A percentile compares a stretch with the other conserved stretches of the same genome.
Conservation (phyloP, 2,113 vertebrate species). For the Dolichotis patagonum region DNA sequence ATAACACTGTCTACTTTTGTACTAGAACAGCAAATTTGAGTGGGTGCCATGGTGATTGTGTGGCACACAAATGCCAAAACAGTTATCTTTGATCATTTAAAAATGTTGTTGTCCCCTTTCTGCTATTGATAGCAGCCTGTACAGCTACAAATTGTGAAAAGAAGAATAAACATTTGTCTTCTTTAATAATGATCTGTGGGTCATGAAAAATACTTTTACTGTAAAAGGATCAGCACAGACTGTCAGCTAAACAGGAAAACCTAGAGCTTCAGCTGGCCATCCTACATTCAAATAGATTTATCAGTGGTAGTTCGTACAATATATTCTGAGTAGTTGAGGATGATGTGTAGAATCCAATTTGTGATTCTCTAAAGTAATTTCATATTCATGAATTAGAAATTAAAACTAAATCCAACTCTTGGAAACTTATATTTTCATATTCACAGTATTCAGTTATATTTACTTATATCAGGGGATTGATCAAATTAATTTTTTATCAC, state of each 20-base stretch:
- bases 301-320: background rate
- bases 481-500: conserved; percentile 25
- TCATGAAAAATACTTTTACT: conserved; percentile 14
- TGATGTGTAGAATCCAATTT: background rate
- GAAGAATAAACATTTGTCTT: background rate
- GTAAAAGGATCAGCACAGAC: background rate
- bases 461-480: background rate
- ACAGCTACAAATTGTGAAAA: background rate
- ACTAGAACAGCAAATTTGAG: background rate
- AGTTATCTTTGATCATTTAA: background rate
- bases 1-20: background rate
- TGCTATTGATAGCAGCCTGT: background rate
- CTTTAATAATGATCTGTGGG: background rate
- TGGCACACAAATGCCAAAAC: background rate
- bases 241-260: background rate
- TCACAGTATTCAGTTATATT: background rate
- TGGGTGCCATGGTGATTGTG: background rate
- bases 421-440: background rate
- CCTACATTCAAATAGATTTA: background rate
- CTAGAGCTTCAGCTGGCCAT: background rate
- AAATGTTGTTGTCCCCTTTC: background rate
- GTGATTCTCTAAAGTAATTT: background rate
- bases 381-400: background rate
- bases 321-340: background rate
- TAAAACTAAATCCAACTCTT: background rate